A percentile compares a stretch with the other conserved stretches of the same genome.
These are phyloP conservation scores for Vidua macroura DNA, from an alignment of 2,113 vertebrate species.

Conservation along the genomic window DNA sequence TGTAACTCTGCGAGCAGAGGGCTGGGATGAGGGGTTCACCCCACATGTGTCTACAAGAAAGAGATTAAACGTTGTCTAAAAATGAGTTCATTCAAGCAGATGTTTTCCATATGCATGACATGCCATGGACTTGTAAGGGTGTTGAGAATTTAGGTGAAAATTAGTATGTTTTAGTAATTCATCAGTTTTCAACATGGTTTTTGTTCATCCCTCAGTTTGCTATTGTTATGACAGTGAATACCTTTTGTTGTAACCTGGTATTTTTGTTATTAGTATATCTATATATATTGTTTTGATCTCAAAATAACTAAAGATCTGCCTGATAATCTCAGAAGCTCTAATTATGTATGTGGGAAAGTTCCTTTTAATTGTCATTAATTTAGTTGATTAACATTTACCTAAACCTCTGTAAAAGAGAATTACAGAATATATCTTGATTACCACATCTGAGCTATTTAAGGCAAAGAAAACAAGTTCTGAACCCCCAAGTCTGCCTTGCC, in stretches of 20 bases:
- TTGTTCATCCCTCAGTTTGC: background rate
- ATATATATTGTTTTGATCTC: background rate
- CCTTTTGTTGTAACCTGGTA: background rate
- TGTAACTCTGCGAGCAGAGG: background rate
- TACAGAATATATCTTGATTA: background rate
- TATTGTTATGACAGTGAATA: background rate
- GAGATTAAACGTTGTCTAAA: background rate
- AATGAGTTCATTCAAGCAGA: background rate
- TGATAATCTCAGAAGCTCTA: background rate
- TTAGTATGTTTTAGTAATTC: background rate
- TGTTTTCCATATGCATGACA: rapidly evolving
- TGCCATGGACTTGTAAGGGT: background rate
- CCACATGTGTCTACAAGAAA: rapidly evolving
- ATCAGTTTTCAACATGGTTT: background rate
- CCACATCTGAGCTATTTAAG: background rate
- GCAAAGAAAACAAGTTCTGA: background rate
- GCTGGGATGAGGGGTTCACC: background rate
- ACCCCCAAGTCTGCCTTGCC: background rate
- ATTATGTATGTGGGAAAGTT: background rate
- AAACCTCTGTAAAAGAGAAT: background rate
- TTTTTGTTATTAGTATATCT: background rate
- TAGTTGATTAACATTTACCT: background rate
- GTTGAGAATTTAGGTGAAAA: background rate
- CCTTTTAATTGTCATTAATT: background rate
- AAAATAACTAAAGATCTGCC: background rate